Evolutionary conservation across 2,113 vertebrate species (phyloP), one percentile per base, ranked within the genome.

Genomic region (Prolemur simus): DNA sequence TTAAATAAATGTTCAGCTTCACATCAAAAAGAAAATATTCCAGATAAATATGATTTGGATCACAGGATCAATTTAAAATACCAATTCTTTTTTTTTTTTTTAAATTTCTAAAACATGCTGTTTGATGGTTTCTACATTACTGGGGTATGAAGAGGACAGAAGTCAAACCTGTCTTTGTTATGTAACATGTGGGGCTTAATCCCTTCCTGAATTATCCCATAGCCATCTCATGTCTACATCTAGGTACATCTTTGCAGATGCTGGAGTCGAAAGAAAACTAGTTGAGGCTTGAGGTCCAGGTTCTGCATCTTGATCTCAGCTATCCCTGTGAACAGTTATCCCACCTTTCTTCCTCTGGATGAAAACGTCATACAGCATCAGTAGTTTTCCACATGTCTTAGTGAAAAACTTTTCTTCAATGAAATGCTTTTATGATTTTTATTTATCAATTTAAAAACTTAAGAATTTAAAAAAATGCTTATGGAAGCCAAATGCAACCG

Each of bases 31-130:
- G 29, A 60, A 97, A 90, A 88, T 39, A 73, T 77, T 81, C n/a
- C 25, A 85, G 71, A 32, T 54, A 90, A 94, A 71, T 45, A 34
- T 69, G 49, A 69, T 49, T 76, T 91, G 78, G 93, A 69, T 81
- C 92, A 37, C 49, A 93, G 95, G 42, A 71, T 97, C 47, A 96
- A 49, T 97, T 98, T 97, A 87, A 98, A 96, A 95, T 78, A 66
- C 52, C 77, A 96, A 74, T 71, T 39, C 49, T 45, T 25, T 4
- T 45, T 47, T 63, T 95, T 92, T 52, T 66, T 34, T 63, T 12
- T 63, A 29, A 12, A 29, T 63, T 29, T 63, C 60, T 4, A 56
- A 34, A 66, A 78, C 54, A 78, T 14, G 89, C 93, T 63, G 93
- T 98, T 97, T 96, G 90, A 93, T 84, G 88, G 94, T 93, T 92